Conservation (phyloP, 2,888 invertebrate species). For the Oxystoma pomonae region DNA sequence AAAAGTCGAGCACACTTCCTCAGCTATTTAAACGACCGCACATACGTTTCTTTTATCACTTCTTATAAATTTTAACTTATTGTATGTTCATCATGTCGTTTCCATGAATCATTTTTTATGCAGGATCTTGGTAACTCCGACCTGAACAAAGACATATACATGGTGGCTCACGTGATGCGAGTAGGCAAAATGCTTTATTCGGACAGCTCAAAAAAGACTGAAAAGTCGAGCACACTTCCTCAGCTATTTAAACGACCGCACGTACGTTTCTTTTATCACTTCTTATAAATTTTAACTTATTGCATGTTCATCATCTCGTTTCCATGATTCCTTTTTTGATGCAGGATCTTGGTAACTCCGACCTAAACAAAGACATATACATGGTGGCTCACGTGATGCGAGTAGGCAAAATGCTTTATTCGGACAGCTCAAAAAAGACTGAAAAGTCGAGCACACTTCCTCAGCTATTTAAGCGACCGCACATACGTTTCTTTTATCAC, state of each 20-base stretch:
- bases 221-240: conserved; percentile 41
- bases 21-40: conserved; percentile 69
- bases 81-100: no score
- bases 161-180: conserved; percentile 87
- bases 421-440: conserved; percentile 52
- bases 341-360: conserved; percentile 81
- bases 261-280: no score
- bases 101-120: no score
- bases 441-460: conserved; percentile 43
- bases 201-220: no score
- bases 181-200: conserved; percentile 80
- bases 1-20: no score
- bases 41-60: no score
- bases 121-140: conserved; percentile 82
- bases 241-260: conserved; percentile 70
- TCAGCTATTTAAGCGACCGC: conserved; percentile 67
- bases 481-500: no score
- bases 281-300: no score
- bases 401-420: conserved; percentile 74
- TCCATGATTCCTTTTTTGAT: no score
- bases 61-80: no score
- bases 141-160: conserved; percentile 77
- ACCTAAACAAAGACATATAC: conserved; percentile 80
- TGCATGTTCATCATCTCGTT: no score
- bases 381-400: conserved; percentile 87